Evolutionary conservation across 2,888 invertebrate genomes (phyloP).

Genomic region (Congeria kusceri): DNA sequence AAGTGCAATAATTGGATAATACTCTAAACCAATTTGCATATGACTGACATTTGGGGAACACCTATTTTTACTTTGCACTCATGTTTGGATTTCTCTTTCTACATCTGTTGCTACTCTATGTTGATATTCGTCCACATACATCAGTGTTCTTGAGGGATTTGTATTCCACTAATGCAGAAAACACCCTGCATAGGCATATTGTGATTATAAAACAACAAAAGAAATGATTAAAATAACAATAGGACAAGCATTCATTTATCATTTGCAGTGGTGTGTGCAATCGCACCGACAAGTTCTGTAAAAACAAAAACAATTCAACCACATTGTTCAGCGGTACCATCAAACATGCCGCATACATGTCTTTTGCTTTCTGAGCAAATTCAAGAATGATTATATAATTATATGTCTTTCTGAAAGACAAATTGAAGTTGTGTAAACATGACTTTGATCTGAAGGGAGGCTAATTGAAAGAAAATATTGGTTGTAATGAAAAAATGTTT

Average conservation of each 20-base stretch:
- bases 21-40: too few relatives aligned
- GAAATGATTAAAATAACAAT: constrained; percentile 17
- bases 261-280: constrained; percentile 43
- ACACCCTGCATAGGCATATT: constrained; percentile 26
- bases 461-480: too few relatives aligned
- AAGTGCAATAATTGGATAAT: too few relatives aligned
- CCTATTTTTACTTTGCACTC: too few relatives aligned
- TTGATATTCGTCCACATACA: too few relatives aligned
- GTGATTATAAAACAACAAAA: constrained; percentile 43
- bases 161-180: constrained; percentile 24
- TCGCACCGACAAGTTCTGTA: constrained; percentile 30
- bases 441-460: too few relatives aligned
- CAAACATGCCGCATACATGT: constrained; percentile 39
- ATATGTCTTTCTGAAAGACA: constrained; percentile 44
- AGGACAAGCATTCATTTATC: constrained; percentile 45
- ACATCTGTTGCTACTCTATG: too few relatives aligned
- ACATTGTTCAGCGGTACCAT: constrained; percentile 4
- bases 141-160: too few relatives aligned
- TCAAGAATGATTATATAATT: constrained; percentile 53
- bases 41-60: too few relatives aligned
- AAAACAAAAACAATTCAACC: constrained; percentile 42
- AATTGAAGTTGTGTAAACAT: constrained; percentile 62
- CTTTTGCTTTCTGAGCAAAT: constrained; percentile 47
- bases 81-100: too few relatives aligned
- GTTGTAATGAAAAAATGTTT: too few relatives aligned